phyloP scores from a whole-genome alignment of 1,140 invertebrate species.

The Goniozus legneri region DNA sequence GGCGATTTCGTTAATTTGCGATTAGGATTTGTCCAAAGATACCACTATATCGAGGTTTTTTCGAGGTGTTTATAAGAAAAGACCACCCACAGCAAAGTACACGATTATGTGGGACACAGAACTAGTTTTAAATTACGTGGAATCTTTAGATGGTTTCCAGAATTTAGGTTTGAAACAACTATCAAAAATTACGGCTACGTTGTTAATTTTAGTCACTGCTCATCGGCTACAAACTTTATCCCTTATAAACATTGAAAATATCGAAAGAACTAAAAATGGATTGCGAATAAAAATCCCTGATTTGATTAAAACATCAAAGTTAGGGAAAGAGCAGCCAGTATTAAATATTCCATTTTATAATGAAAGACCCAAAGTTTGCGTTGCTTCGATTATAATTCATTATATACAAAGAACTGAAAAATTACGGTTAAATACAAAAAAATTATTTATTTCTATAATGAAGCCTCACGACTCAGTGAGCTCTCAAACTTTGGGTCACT shows the following conservation, averaged over 20 bases:
- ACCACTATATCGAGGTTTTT: neutral
- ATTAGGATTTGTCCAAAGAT: neutral
- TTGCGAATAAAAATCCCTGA: neutral
- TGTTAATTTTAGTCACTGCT: neutral
- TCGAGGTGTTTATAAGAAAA: constrained; percentile 17
- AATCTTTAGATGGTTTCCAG: neutral
- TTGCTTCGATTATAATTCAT: too few relatives aligned
- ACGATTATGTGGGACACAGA: neutral
- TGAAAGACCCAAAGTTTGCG: too few relatives aligned
- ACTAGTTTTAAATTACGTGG: neutral
- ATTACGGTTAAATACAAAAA: too few relatives aligned
- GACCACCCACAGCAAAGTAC: constrained; percentile 19
- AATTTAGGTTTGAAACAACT: neutral
- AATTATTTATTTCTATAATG: too few relatives aligned
- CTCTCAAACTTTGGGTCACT: too few relatives aligned
- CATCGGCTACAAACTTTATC: neutral
- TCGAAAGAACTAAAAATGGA: neutral
- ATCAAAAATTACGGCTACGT: neutral
- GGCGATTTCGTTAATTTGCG: neutral
- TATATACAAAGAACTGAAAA: too few relatives aligned
- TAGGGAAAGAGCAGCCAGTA: neutral
- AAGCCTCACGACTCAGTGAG: too few relatives aligned
- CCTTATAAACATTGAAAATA: neutral
- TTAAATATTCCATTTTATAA: neutral
- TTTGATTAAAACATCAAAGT: neutral